Evolutionary conservation across 2,888 invertebrate species (phyloP), one percentile per base, ranked within the genome.

Genomic region (Lysandra bellargus): DNA sequence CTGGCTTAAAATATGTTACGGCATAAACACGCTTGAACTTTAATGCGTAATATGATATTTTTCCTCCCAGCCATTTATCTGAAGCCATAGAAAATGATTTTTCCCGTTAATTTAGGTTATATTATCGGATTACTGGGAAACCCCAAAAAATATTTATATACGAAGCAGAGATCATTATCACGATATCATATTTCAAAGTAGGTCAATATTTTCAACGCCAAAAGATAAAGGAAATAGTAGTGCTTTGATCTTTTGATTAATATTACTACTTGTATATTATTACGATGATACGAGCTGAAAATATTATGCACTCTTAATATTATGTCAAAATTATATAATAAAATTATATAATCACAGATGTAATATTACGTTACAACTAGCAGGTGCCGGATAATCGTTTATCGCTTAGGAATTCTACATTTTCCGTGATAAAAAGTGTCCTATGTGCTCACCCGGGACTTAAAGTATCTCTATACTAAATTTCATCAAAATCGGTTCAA

Each of bases 41-140:
- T 33, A 53, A 53, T 33, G 23, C 33, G 57, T 76, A 76, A 76
- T 33, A 33, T 76, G 76, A 76, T 76, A 76, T 76, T 57, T 57
- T 76, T 76, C 76, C 53, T 57, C 2, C 57, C n/a, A 17, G 57
- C 76, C 17, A 30, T 57, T 76, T 53, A 33, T 57, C 30, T 17
- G 76, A 76, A 76, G 49, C 76, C 76, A 53, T 76, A 76, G 23
- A 76, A 76, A 57, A 76, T 76, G 14, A 76, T 76, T 76, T 76
- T 76, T 53, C 76, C 30, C 76, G 76, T 57, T 57, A 76, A 53
- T 76, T 76, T 57, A 76, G 53, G 30, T 76, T 76, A 57, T 75
- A 75, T 76, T 53, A 76, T 57, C 57, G 76, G 76, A 76, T 76
- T 57, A 76, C 76, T 33, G 76, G 49, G 76, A 76, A 76, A 76